A percentile compares a stretch with the other conserved stretches of the same genome.
Evolutionary conservation across 2,113 vertebrate genomes (phyloP).

Genomic region (Chloroceryle aenea): DNA sequence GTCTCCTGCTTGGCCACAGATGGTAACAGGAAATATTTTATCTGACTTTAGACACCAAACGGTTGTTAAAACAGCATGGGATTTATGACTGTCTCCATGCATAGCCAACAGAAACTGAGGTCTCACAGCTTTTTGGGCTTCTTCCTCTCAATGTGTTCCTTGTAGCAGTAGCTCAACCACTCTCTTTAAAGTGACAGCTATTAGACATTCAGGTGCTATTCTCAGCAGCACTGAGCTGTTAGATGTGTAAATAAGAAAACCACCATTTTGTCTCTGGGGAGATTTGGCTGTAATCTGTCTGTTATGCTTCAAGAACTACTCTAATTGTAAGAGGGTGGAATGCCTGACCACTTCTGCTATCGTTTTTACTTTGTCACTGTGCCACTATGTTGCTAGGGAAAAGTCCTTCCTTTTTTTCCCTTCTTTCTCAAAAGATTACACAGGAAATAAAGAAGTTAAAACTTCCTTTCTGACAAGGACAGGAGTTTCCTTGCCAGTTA

Average conservation of each 20-base stretch:
- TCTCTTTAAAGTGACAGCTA: not conserved
- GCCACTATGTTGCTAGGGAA: not conserved
- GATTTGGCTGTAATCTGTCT: not conserved
- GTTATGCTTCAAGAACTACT: not conserved
- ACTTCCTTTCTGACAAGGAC: not conserved
- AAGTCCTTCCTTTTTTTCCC: not conserved
- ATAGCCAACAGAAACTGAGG: not conserved
- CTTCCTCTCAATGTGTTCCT: not conserved
- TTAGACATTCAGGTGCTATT: not conserved
- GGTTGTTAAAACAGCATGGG: not conserved
- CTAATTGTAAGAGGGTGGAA: not conserved
- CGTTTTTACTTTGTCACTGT: not conserved
- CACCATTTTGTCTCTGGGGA: not conserved
- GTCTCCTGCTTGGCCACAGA: not conserved
- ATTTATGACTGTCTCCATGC: not conserved
- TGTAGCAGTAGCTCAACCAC: not conserved
- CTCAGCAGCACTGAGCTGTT: not conserved
- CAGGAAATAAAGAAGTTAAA: not conserved
- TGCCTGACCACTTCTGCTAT: not conserved
- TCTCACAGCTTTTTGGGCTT: not conserved
- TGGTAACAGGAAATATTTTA: not conserved
- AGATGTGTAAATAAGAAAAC: not conserved
- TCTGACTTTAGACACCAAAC: not conserved
- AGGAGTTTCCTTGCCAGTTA: not conserved
- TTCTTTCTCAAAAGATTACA: not conserved